Base-by-base conservation (phyloP, 53 echinoderm and acorn worm genomes). In the Paracentrotus lividus region DNA sequence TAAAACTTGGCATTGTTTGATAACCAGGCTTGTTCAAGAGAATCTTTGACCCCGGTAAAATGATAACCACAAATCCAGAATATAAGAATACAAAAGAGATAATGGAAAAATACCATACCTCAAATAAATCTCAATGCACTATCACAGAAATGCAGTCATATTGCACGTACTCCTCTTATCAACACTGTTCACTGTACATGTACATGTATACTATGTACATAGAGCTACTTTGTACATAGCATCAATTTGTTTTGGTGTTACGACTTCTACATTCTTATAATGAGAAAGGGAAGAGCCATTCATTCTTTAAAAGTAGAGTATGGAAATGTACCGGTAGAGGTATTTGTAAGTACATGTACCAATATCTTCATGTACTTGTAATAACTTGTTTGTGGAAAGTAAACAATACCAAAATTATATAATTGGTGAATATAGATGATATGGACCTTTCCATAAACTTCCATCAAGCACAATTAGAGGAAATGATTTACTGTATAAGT, bases 11-110 rank as follows among this genome's bases (percentile, higher is more conserved):
- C 4, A 81, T 49, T 81, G 81, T 81, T 47, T 26, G 45, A 81
- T 45, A 47, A n/a, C n/a, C n/a, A 10, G 12, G 4, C 18, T 26
- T 27, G 10, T n/a, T n/a, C n/a, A n/a, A n/a, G 3, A 45, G 81
- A 81, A 81, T 81, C 44, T 81, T 81, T 81, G 81, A 1, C 45
- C 81, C 12, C 9, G 44, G 81, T 24, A 81, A 2, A 81, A 81
- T 15, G 14, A 45, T 72, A 31, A 64, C 4, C 40, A 72, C 72
- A 72, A 32, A 72, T 36, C 69, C 18, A 31, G 16, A 34, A 26
- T 20, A 26, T 26, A 72, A 2, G 72, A 14, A 26, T 21, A 47
- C n/a, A 1, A 45, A 78, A 21, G 45, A 81, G 81, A 81, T 26
- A 81, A 81, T 81, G 81, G 81, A 81, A 81, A n/a, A 81, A 81